Conservation (phyloP, 2,113 vertebrate genomes). For the Nannospalax galili region DNA sequence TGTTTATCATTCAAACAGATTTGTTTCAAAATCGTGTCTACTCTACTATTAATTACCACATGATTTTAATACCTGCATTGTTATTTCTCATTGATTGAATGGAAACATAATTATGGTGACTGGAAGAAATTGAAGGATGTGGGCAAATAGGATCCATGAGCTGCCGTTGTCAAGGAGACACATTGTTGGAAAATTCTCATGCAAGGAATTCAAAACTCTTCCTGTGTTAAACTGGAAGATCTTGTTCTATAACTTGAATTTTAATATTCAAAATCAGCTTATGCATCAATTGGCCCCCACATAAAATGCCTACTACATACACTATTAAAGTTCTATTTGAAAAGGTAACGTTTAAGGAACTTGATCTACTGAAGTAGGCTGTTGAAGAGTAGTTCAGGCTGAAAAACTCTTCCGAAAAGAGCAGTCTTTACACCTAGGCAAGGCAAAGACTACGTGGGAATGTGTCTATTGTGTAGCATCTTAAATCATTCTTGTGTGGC, state of each 20-base stretch:
- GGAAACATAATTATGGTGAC: constrained; percentile 34
- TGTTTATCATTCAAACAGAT: not conserved
- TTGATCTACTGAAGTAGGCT: not conserved
- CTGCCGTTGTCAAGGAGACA: not conserved
- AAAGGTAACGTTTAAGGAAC: not conserved
- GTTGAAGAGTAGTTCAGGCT: not conserved
- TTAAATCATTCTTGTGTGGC: not conserved
- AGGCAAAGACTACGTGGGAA: not conserved
- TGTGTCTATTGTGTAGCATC: not conserved
- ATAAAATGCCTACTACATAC: not conserved
- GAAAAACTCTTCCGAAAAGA: not conserved
- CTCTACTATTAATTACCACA: constrained; percentile 45
- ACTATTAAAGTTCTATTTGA: not conserved
- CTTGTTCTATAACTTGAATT: constrained; percentile 10
- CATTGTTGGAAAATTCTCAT: not conserved
- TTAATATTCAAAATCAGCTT: not conserved
- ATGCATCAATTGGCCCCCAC: not conserved
- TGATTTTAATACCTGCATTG: constrained; percentile 28
- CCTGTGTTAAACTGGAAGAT: not conserved
- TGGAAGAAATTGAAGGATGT: not conserved
- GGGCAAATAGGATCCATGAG: not conserved
- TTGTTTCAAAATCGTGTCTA: constrained; percentile 58
- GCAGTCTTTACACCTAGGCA: not conserved
- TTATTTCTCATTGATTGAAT: constrained; percentile 3
- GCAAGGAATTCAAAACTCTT: not conserved